These are phyloP conservation scores for Sialia sialis DNA, from an alignment of 2,113 vertebrate species.

Conservation along the genomic window DNA sequence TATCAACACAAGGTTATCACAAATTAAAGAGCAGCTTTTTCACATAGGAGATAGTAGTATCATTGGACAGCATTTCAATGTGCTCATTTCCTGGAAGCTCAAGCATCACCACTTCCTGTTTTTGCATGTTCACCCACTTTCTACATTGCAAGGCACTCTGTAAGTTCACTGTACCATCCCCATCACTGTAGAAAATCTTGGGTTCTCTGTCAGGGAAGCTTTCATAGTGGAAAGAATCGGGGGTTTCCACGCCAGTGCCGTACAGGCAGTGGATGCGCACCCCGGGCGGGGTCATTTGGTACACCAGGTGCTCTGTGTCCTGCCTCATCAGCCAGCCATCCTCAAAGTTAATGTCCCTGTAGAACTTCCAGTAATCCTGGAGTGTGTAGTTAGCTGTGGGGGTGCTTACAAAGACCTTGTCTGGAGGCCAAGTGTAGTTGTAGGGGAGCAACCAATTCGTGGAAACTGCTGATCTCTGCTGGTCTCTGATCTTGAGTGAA, in stretches of 20 bases:
- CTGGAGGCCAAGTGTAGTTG: constrained; percentile 82
- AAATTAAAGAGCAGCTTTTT: constrained; percentile 81
- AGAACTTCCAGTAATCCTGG: constrained; percentile 83
- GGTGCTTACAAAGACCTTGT: constrained; percentile 84
- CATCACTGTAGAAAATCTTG: constrained; percentile 77
- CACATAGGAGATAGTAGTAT: constrained; percentile 86
- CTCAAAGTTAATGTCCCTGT: constrained; percentile 83
- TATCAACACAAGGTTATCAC: constrained; percentile 37
- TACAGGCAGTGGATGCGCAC: constrained; percentile 90
- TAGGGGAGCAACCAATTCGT: constrained; percentile 94
- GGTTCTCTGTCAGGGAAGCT: constrained; percentile 90
- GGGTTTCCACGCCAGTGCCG: constrained; percentile 81
- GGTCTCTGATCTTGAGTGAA: constrained; percentile 87
- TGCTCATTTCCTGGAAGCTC: constrained; percentile 88
- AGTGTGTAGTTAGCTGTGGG: constrained; percentile 89
- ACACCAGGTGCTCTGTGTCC: constrained; percentile 84
- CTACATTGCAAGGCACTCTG: constrained; percentile 83
- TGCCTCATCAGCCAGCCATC: constrained; percentile 92
- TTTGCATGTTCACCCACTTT: constrained; percentile 79
- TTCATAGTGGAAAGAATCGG: constrained; percentile 82
- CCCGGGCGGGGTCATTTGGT: constrained; percentile 73
- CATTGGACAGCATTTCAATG: constrained; percentile 86
- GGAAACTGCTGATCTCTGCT: constrained; percentile 90
- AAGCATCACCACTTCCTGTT: constrained; percentile 75
- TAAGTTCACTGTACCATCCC: constrained; percentile 95